Percentiles rank a stretch among this genome's conserved stretches.
phyloP scores from a whole-genome alignment of 2,797 vertebrate species.

The Carapus acus region DNA sequence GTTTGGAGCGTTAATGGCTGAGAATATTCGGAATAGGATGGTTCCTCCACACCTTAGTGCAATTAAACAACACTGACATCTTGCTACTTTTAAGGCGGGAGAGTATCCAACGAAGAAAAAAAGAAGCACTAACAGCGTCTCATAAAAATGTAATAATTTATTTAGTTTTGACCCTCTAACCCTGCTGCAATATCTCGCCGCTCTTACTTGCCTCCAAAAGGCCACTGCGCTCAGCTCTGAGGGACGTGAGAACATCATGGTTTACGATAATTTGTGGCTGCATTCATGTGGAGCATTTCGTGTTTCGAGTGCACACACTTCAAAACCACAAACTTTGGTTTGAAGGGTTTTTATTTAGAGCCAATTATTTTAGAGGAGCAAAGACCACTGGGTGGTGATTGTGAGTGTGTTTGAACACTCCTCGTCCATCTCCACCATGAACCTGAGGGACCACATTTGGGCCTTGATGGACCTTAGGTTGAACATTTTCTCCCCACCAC shows the following conservation, averaged over 20 bases:
- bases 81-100: too few species aligned
- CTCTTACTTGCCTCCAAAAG: slow-evolving; percentile 27
- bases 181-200: slow-evolving; percentile 16
- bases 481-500: too few species aligned
- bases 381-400: slow-evolving; percentile 33
- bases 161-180: slow-evolving; percentile 15
- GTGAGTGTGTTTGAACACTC: slow-evolving; percentile 14
- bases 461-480: too few species aligned
- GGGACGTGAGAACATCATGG: slow-evolving; percentile 21
- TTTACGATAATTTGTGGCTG: slow-evolving; percentile 30
- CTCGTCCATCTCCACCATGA: too few species aligned
- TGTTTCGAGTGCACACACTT: slow-evolving; percentile 22
- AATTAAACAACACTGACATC: too few species aligned
- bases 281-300: slow-evolving; percentile 22
- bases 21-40: too few species aligned
- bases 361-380: slow-evolving; percentile 29
- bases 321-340: slow-evolving; percentile 30
- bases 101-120: slow-evolving; percentile 18
- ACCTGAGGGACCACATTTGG: too few species aligned
- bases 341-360: slow-evolving; percentile 28
- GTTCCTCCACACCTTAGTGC: too few species aligned
- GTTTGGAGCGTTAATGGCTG: too few species aligned
- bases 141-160: slow-evolving; percentile 33
- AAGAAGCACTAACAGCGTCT: slow-evolving; percentile 14
- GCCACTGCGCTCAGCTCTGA: slow-evolving; percentile 6